Evolutionary conservation across 1,140 invertebrate genomes (phyloP), one percentile per base, ranked within the genome.

Genomic region (Calosoma granatense): DNA sequence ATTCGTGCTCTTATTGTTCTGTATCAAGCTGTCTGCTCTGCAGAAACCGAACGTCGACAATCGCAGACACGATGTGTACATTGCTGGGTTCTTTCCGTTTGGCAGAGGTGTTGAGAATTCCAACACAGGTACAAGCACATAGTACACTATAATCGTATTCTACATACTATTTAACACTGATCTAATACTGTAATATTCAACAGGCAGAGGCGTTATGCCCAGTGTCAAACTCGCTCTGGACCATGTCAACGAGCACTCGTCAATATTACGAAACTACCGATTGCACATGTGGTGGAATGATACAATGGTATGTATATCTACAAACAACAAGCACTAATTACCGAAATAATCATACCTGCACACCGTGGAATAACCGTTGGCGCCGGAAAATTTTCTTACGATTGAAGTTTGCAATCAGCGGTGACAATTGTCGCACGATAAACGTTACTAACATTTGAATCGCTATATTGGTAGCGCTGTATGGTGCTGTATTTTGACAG

Each of bases 241-340:
- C 64, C 91, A 96, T 75, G 92, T 96, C 68, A 96, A 96, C 73
- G 87, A 92, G 64, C 88, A 90, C 67, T 84, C 86, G 22, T 79
- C 79, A 21, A 83, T 95, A 43, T 76, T 95, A 11, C 78, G 84
- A 53, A 91, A 92, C 72, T 93, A 94, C 72, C 79, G 88, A 23
- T 81, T 96, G 47, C 90, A 92, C 67, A 92, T 95, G 82, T 90
- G 88, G 82, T 94, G 89, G 88, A 95, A 95, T 70, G 90, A 96
- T 65, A 96, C 92, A 1, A 84, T 92, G 87, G 93, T 95, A 36
- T 36, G 26, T 36, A 36, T 36, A 36, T 36, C 17, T 53, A 15
- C 23, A 53, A 53, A 51, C 1, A 15, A 15, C 20, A 51, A n/a
- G n/a, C n/a, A n/a, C n/a, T 51, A 51, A 1, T 14, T 47, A 47